phyloP scores from a whole-genome alignment of 2,113 vertebrate species.

The Lota lota region DNA sequence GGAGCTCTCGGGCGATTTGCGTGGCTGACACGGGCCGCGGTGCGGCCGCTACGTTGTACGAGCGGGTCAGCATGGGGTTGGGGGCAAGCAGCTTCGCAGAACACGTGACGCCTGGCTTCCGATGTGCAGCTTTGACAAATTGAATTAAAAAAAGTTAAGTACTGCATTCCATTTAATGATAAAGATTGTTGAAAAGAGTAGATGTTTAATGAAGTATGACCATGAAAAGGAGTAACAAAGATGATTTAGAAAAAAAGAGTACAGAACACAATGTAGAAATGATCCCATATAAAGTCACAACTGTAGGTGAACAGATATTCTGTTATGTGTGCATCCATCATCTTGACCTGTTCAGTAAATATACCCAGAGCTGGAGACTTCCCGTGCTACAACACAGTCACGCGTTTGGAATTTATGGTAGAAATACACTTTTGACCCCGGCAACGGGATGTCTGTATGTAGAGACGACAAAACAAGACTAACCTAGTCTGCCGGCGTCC shows the following conservation, averaged over 20 bases:
- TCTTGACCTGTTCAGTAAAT: background rate
- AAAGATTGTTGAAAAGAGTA: too few species aligned
- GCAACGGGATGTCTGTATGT: too few species aligned
- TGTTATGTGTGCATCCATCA: too few species aligned
- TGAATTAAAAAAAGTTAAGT: background rate
- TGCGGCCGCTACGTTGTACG: slow-evolving; percentile 64
- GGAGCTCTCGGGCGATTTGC: slow-evolving; percentile 74
- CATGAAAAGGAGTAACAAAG: too few species aligned
- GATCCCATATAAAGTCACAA: too few species aligned
- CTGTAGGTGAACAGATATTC: too few species aligned
- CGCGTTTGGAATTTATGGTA: background rate
- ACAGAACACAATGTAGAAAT: background rate
- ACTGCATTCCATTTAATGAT: background rate
- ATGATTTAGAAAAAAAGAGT: too few species aligned
- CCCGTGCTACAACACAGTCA: too few species aligned
- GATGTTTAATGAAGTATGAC: too few species aligned
- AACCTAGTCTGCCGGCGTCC: slow-evolving; percentile 79
- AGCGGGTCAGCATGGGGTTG: slow-evolving; percentile 68
- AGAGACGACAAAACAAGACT: background rate
- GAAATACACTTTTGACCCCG: background rate
- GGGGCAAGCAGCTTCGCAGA: slow-evolving; percentile 64
- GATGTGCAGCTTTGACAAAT: slow-evolving; percentile 66
- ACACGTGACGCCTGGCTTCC: slow-evolving; percentile 60
- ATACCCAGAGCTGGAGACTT: too few species aligned
- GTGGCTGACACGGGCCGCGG: slow-evolving; percentile 69